Base-by-base conservation (phyloP, 2,113 vertebrate genomes). In the Crotalus tigris region DNA sequence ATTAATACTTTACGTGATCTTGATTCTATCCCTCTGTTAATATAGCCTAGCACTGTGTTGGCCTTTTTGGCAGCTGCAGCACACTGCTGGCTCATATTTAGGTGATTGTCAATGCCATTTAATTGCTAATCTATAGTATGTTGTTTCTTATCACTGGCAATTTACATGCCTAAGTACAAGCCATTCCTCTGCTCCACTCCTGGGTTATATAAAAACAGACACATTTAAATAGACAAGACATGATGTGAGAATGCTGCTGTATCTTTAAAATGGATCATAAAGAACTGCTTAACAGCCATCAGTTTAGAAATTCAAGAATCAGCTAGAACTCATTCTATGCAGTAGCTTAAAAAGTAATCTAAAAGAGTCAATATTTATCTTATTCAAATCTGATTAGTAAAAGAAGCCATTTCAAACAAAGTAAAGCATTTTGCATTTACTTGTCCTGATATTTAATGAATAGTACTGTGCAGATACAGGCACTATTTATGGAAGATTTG, bases 401-500 rank as follows among this genome's bases (percentile, higher is more conserved):
- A 92, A 93, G 92, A 81, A 75, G 0, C 2, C 81, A 24, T 88
- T 3, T 88, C 49, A 0, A 90, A 92, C 92, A 92, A 7, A 92
- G 3, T 51, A 88, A 92, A 94, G 21, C 17, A 1, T 86, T 92
- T 55, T 85, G 90, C 85, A 51, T 85, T 94, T 87, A 33, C 91
- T 55, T 91, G 86, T 46, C 91, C 9, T 94, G 39, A 90, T 91
- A 33, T 2, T 92, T 2, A 51, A 29, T 69, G n/a, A 87, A 49
- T 49, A 91, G 81, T 54, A 51, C 58, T 75, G 85, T 86, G 29
- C 12, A 90, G 44, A 91, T 75, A 89, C 51, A 21, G 75, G 57
- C 55, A 95, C 91, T 93, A 85, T 81, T 95, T 94, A 91, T 61
- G 12, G 17, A 53, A 94, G 87, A 92, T 94, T 49, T 2, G 26